Base-by-base conservation (phyloP, 2,113 vertebrate genomes). In the Elgaria multicarinata region DNA sequence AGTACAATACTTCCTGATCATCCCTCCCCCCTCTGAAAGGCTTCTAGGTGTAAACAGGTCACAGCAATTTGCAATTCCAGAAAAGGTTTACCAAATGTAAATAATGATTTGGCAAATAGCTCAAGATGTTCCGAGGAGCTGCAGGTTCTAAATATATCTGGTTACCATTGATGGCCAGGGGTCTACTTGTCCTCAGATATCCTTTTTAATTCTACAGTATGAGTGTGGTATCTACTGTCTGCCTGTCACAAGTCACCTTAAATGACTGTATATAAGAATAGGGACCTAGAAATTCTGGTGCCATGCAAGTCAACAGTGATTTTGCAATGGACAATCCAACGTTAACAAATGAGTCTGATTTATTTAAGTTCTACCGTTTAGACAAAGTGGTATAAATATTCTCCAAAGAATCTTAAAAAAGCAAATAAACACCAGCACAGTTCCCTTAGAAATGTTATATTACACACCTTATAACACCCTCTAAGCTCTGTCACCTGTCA, bases 381-480 rank as follows among this genome's bases (percentile, higher is more conserved):
- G 36, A 55, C 6, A 31, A 67, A 14, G 16, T 39, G 58, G 33
- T 39, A 64, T 64, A 46, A 83, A 64, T 46, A 67, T 26, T 89
- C 18, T 83, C 18, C 20, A 81, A 74, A 78, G 1, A 14, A 33
- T 2, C 28, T 24, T 53, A 22, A 42, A 42, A 80, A 80, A 67
- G 50, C 3, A 80, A 75, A 42, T 62, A 18, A 62, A 22, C 5
- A 5, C 42, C 9, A 44, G 28, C 74, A 53, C 18, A 67, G 28
- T 79, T 89, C 24, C n/a, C 20, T 83, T 36, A 24, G 44, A 67
- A 50, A 85, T 92, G 81, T 82, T 88, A 81, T 90, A 82, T 88
- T 92, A 79, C 69, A 90, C 1, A 39, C 74, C 64, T 92, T 95
- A 94, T 93, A 95, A 88, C 91, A 85, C 92, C 77, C 50, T 89